Base-by-base conservation (phyloP, 1,140 invertebrate species). In the Lepidurus couesii region DNA sequence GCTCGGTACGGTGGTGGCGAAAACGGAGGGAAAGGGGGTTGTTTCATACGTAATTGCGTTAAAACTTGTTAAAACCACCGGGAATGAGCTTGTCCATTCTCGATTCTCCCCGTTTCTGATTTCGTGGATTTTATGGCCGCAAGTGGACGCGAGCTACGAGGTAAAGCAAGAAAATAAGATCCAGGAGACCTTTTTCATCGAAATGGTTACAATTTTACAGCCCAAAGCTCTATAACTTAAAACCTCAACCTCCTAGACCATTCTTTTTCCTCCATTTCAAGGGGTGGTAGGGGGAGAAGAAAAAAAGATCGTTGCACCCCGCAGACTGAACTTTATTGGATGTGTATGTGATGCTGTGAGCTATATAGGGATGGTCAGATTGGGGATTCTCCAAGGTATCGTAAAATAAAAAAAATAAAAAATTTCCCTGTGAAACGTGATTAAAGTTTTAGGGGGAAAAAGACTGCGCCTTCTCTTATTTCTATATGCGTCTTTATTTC, bases 311-410 rank as follows among this genome's bases (percentile, higher is more conserved):
- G n/a, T 65, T 65, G 53, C 53, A 65, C 53, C 53, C 53, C 53
- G 53, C 53, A 65, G 53, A 65, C 53, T 65, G 21, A 65, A 1
- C 53, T 65, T 65, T 65, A 65, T 65, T 65, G 53, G 53, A 65
- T 21, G n/a, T 65, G 21, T 65, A 21, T 65, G 53, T 65, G 53
- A 65, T 65, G 53, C 21, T 65, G 53, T 65, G 53, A 13, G 53
- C 34, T 34, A 34, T 34, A 4, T 34, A 34, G 13, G 21, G 53
- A 65, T 65, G 53, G 53, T 65, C 53, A 65, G 53, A 65, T 65
- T 34, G 34, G 34, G 34, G 34, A 34, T 4, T 34, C 34, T 65
- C 53, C 21, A 65, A 65, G 45, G 16, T 5, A 21, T 65, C 53
- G 53, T 65, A 65, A 34, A 34, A 34, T 34, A 34, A 34, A 34